Base-by-base conservation (phyloP, 2,888 invertebrate genomes). In the Cosmopolites sordidus region DNA sequence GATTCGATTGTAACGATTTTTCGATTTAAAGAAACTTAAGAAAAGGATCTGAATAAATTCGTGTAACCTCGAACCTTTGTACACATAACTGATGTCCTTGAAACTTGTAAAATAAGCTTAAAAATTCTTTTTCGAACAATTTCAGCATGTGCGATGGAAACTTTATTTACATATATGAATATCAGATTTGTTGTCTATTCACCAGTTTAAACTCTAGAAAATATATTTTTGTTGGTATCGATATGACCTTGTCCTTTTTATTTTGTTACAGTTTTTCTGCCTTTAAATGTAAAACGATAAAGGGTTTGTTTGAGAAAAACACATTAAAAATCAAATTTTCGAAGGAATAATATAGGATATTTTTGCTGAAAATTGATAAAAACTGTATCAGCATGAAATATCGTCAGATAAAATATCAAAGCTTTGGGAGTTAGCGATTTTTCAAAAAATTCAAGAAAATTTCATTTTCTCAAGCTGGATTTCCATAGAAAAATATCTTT, bases 151-250 rank as follows among this genome's bases (percentile, higher is more conserved):
- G 37, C 17, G 47, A 42, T 52, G 47, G 42, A 52, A 52, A 43
- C 33, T 52, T 46, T 42, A 52, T 52, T 52, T 52, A 48, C 52
- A 52, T 52, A 52, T 27, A 52, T 52, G 52, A 52, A 52, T 52
- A 46, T 37, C 1, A 14, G 47, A 47, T 52, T 42, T 33, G 33
- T 33, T 33, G n/a, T 27, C 9, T 11, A 33, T 33, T 11, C n/a
- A 12, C n/a, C n/a, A 12, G 8, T 11, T 33, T 33, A 33, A 33
- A 33, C 33, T 5, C 3, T 33, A 33, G 33, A 33, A 33, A 33
- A 33, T 11, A 33, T 33, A 33, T 33, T 9, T n/a, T 33, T 12
- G 33, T 3, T 9, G 4, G n/a, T 33, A 33, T 33, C n/a, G 33
- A 33, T 4, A 33, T 12, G n/a, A 12, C 33, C 27, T 11, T 4